Base-by-base conservation (phyloP, 2,888 invertebrate genomes). In the Caenorhabditis sp. region DNA sequence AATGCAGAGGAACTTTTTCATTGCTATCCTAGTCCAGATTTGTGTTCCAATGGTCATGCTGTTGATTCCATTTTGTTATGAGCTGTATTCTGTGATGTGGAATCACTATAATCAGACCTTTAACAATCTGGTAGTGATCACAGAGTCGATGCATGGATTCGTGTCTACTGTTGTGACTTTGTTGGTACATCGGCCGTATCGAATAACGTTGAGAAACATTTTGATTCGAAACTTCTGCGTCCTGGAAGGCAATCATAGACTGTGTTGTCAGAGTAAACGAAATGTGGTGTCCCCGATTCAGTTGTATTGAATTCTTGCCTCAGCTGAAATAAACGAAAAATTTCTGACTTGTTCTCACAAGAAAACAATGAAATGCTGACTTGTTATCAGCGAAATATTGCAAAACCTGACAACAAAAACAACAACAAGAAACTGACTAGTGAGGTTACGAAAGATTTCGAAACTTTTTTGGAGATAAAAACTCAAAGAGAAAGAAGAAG, bases 151-250 rank as follows among this genome's bases (percentile, higher is more conserved):
- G 38, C 63, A 63, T 44, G 44, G 63, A 1, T n/a, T 44, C 5
- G 44, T 63, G 0, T 44, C 63, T n/a, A 63, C 63, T 12, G 28
- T 63, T 44, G 63, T 63, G n/a, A 63, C 63, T 1, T 26, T 63
- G 26, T 44, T 24, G 16, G 63, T 47, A 2, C 63, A 63, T 44
- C 5, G 26, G 24, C 63, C 63, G 6, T 63, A 63, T 44, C 24
- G 63, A 8, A 63, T 26, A 63, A 24, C 24, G 2, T 14, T 63
- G 8, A 8, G 1, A 16, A 19, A 22, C 1, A 44, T 63, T n/a
- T 3, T 63, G 2, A 16, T 44, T 16, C 24, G 63, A 7, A 22
- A 63, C 8, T 28, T 44, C 6, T 44, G 63, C 0, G 6, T 28
- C 2, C 44, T 44, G 2, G 5, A 14, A 24, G 26, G 10, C 5